A percentile compares a stretch with the other conserved stretches of the same genome.
phyloP scores from a whole-genome alignment of 35 echinoderm and acorn worm species.

The Heliocidaris erythrogramma region DNA sequence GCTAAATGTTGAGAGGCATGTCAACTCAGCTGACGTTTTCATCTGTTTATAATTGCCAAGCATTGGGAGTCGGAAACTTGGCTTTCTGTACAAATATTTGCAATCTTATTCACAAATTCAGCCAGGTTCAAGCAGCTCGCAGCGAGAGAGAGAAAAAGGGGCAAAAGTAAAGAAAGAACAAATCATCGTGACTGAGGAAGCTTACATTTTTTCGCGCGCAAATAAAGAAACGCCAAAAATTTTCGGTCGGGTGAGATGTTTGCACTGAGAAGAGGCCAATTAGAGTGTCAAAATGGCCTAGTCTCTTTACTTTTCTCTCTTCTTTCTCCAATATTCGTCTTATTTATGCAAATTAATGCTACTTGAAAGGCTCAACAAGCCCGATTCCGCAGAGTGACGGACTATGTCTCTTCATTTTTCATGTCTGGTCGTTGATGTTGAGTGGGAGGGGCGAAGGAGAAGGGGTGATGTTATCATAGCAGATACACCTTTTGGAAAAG shows the following conservation, averaged over 20 bases:
- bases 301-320: constrained; percentile 41
- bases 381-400: neutral
- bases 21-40: constrained; percentile 49
- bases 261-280: constrained; percentile 43
- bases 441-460: neutral
- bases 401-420: neutral
- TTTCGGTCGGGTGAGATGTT: constrained; percentile 37
- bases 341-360: constrained; percentile 52
- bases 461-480: neutral
- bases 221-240: constrained; percentile 34
- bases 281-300: constrained; percentile 40
- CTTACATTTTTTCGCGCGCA: constrained; percentile 46
- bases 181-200: constrained; percentile 38
- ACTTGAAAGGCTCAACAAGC: constrained; percentile 28
- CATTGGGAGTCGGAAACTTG: constrained; percentile 53
- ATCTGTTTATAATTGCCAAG: constrained; percentile 54
- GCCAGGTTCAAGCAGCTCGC: constrained; percentile 28
- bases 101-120: constrained; percentile 52
- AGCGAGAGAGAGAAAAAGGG: neutral
- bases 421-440: neutral
- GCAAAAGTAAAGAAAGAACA: neutral
- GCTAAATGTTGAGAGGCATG: constrained; percentile 31
- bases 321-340: constrained; percentile 16
- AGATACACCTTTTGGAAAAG: neutral
- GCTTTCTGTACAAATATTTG: constrained; percentile 53